A percentile compares a stretch with the other conserved stretches of the same genome.
phyloP scores from a whole-genome alignment of 1,140 invertebrate species.

The Bicyclus anynana region DNA sequence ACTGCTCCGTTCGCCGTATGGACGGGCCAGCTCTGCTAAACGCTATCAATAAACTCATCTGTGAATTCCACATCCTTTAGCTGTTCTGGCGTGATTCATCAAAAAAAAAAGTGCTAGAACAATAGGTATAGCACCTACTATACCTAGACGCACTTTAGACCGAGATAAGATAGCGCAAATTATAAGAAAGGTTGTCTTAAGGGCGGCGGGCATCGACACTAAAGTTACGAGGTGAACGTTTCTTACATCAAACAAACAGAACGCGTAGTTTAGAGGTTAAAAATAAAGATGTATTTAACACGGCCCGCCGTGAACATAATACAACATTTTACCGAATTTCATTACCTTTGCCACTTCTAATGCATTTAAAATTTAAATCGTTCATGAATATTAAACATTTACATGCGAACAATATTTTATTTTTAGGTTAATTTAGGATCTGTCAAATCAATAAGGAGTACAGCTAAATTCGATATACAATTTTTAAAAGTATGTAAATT shows the following conservation, averaged over 20 bases:
- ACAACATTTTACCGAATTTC: background rate
- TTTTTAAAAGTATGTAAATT: no score
- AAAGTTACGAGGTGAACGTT: constrained; percentile 4
- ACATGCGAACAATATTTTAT: no score
- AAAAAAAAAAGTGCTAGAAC: background rate
- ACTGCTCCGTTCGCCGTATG: no score
- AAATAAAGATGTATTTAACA: background rate
- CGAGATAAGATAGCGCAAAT: background rate
- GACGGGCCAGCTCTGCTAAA: no score
- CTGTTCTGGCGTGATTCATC: no score
- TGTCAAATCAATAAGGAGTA: no score
- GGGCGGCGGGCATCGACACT: background rate
- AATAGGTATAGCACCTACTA: background rate
- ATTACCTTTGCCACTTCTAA: background rate
- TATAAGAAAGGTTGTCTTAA: constrained; percentile 6
- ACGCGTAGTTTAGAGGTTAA: background rate
- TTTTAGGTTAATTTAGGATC: no score
- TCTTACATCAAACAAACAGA: background rate
- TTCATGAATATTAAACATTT: no score
- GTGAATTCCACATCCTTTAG: no score
- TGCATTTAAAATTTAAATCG: no score
- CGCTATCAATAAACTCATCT: no score
- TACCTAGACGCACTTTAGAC: background rate
- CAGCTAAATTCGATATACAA: no score
- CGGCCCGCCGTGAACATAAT: background rate